phyloP scores from a whole-genome alignment of 2,797 vertebrate genomes.

The Podarcis siculus region DNA sequence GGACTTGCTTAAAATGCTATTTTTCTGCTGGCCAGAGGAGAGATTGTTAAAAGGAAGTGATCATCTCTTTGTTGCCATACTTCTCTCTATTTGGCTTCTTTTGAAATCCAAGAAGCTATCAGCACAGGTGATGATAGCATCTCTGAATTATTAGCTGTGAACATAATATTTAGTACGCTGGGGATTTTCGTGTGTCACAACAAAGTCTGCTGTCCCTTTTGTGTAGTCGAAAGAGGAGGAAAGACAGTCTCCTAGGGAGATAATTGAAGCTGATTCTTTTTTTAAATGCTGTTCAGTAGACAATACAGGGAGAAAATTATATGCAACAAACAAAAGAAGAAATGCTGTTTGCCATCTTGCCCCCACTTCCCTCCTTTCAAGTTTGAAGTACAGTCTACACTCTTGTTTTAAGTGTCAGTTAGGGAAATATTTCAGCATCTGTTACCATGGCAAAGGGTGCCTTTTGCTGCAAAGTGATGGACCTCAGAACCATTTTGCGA shows the following conservation, averaged over 20 bases:
- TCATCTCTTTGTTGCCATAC: conserved; percentile 10
- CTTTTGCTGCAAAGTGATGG: conserved; percentile 24
- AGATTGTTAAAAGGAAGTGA: conserved; percentile 36
- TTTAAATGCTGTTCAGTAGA: conserved; percentile 38
- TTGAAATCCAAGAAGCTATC: conserved; percentile 29
- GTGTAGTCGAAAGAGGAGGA: background rate
- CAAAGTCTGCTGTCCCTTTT: conserved; percentile 1
- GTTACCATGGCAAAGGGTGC: background rate
- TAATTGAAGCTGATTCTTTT: conserved; percentile 61
- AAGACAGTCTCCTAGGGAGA: conserved; percentile 43
- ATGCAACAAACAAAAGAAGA: conserved; percentile 50
- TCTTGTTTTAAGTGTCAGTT: conserved; percentile 46
- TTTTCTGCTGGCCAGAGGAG: conserved; percentile 10
- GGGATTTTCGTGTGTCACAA: background rate
- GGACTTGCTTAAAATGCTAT: background rate
- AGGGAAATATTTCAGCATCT: conserved; percentile 37
- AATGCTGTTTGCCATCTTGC: conserved; percentile 28
- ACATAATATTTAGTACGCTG: background rate
- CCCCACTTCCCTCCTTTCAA: background rate
- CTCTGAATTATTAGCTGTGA: conserved; percentile 31
- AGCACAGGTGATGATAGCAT: conserved; percentile 24
- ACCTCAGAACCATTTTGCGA: conserved; percentile 10
- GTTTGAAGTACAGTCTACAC: conserved; percentile 25
- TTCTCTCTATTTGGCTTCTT: conserved; percentile 35
- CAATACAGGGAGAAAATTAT: conserved; percentile 54